phyloP scores from a whole-genome alignment of 2,888 invertebrate genomes.

The Drosophila borealis region DNA sequence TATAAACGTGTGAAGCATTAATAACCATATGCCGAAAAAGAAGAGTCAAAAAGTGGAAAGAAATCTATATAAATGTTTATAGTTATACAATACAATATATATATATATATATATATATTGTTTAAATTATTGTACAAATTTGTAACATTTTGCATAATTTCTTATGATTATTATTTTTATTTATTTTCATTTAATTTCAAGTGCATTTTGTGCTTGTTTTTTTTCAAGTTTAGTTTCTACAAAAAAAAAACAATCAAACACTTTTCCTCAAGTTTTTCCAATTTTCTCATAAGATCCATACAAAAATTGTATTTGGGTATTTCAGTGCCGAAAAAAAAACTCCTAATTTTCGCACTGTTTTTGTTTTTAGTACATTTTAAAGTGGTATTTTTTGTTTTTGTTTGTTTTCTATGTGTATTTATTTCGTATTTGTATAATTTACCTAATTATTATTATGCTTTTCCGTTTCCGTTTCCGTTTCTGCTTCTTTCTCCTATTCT shows the following conservation, averaged over 20 bases:
- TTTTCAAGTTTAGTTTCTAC: conserved; percentile 34
- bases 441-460: conserved; percentile 44
- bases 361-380: conserved; percentile 49
- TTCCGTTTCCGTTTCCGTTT: conserved; percentile 12
- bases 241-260: conserved; percentile 30
- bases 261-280: conserved; percentile 5
- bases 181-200: conserved; percentile 12
- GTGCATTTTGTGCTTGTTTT: conserved; percentile 54
- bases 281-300: conserved; percentile 47
- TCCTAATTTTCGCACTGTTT: conserved; percentile 35
- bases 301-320: conserved; percentile 39
- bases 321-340: conserved; percentile 27
- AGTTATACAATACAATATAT: conserved; percentile 34
- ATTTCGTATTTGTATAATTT: conserved; percentile 67
- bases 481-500: conserved; percentile 12
- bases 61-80: conserved; percentile 43
- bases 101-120: conserved; percentile 25
- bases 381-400: conserved; percentile 23
- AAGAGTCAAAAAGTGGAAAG: conserved; percentile 46
- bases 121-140: conserved; percentile 69
- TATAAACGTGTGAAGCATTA: conserved; percentile 46
- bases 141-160: conserved; percentile 53
- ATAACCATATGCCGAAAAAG: conserved; percentile 36
- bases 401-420: conserved; percentile 17
- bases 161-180: conserved; percentile 26